A percentile compares a stretch with the other conserved stretches of the same genome.
Evolutionary conservation across 2,113 vertebrate species (phyloP).

Genomic region (Hippotragus niger): DNA sequence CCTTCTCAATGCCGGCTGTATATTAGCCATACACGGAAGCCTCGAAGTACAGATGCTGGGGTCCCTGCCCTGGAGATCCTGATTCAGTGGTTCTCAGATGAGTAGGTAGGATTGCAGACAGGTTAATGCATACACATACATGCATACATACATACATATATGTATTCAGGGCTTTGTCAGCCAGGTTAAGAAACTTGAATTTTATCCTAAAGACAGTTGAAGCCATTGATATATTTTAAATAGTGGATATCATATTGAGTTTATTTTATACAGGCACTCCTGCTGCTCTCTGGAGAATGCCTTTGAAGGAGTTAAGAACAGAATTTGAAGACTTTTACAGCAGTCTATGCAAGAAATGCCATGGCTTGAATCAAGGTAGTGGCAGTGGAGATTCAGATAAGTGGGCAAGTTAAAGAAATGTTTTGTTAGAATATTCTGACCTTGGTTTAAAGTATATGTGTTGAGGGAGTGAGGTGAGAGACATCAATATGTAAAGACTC

Average conservation of each 20-base stretch:
- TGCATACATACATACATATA: not conserved
- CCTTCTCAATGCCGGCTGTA: not conserved
- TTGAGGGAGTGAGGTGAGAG: not conserved
- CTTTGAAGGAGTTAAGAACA: not conserved
- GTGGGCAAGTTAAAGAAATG: not conserved
- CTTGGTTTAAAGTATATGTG: constrained; percentile 10
- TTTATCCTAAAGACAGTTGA: not conserved
- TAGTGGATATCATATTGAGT: not conserved
- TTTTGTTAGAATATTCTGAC: not conserved
- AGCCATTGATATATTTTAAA: not conserved
- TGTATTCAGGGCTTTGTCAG: not conserved
- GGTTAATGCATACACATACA: not conserved
- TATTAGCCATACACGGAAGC: not conserved
- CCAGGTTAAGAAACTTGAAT: not conserved
- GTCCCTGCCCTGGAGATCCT: not conserved
- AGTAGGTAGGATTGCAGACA: not conserved
- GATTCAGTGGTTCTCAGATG: not conserved
- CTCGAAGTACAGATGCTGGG: not conserved
- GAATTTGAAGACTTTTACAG: not conserved
- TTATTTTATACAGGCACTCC: not conserved
- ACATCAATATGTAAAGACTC: not conserved
- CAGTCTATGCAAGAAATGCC: not conserved
- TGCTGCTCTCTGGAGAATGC: not conserved
- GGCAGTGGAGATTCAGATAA: not conserved
- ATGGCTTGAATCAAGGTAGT: not conserved